Conservation (phyloP, 2,888 invertebrate species). For the Hirtodrosophila confusa region DNA sequence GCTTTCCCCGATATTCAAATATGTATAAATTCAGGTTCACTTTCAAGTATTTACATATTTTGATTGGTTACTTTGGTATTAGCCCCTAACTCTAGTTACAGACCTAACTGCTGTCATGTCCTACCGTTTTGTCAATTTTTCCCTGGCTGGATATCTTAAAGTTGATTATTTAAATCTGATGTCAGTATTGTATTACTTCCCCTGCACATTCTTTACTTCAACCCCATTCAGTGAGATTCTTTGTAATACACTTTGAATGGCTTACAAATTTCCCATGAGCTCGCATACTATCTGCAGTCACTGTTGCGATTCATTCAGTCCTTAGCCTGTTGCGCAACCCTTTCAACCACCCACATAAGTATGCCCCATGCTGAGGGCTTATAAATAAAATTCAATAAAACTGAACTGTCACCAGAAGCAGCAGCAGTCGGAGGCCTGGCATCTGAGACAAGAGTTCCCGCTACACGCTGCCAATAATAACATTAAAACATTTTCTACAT, state of each 20-base stretch:
- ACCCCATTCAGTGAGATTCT: not conserved
- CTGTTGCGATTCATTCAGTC: slow-evolving; percentile 27
- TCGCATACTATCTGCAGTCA: slow-evolving; percentile 32
- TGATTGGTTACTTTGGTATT: too few relatives aligned
- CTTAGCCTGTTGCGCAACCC: slow-evolving; percentile 62
- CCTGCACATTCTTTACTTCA: not conserved
- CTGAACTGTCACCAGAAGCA: slow-evolving; percentile 72
- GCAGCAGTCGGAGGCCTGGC: slow-evolving; percentile 5
- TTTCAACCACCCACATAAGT: slow-evolving; percentile 22
- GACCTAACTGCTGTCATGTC: too few relatives aligned
- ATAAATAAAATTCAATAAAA: slow-evolving; percentile 72
- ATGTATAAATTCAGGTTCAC: too few relatives aligned
- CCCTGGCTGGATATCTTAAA: not conserved
- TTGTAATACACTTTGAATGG: slow-evolving; percentile 40
- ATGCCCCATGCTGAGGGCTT: slow-evolving; percentile 37
- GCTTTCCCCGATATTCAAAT: too few relatives aligned
- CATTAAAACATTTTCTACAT: slow-evolving; percentile 78
- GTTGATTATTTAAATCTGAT: not conserved
- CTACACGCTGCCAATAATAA: slow-evolving; percentile 59
- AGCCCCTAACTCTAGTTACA: too few relatives aligned
- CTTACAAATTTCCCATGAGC: slow-evolving; percentile 33
- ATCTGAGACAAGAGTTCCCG: not conserved
- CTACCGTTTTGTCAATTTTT: too few relatives aligned
- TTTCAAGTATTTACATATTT: too few relatives aligned
- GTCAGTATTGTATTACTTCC: not conserved